Base-by-base conservation (phyloP, 2,888 invertebrate species). In the Lamellibrachia columna region DNA sequence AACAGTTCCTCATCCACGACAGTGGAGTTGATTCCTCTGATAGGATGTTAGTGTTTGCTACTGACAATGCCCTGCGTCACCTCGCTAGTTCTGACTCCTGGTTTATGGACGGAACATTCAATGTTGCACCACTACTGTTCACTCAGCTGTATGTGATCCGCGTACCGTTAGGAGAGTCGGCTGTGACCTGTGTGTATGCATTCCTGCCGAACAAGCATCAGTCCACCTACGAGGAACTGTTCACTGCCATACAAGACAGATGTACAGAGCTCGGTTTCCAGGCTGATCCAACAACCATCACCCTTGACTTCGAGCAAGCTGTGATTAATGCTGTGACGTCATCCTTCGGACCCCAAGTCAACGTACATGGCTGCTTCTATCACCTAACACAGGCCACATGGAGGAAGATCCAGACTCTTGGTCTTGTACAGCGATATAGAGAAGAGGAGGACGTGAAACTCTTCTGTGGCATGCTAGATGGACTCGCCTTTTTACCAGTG, bases 301-400 rank as follows among this genome's bases (percentile, higher is more conserved):
- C 90, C 22, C n/a, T 90, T 15, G 90, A 92, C 90, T 92, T 90
- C 52, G 92, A 92, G n/a, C 58, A 90, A 90, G 92, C 92, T 15
- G 90, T 52, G 58, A 92, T 92, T 15, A 92, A 92, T 52, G 92
- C 52, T 9, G 8, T 92, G 3, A 28, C 52, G 4, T 11, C 75
- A 40, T 7, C 28, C 60, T 60, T 60, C 60, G 60, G 60, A 60
- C 4, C 60, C 60, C 60, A 60, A 60, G 60, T 60, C 60, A 60
- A 60, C 60, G 60, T 60, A 4, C 60, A 60, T 60, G 60, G 60
- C 4, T 60, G 60, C 60, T 60, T 60, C 9, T 60, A 60, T 60
- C 60, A 60, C 9, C 60, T 92, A 3, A 92, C 75, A 8, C 92
- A 90, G 53, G 52, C 9, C 52, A 92, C 90, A 40, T 75, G 75